These are phyloP conservation scores for Lasioglossum lativentre DNA, from an alignment of 2,888 invertebrate genomes.

Conservation along the genomic window DNA sequence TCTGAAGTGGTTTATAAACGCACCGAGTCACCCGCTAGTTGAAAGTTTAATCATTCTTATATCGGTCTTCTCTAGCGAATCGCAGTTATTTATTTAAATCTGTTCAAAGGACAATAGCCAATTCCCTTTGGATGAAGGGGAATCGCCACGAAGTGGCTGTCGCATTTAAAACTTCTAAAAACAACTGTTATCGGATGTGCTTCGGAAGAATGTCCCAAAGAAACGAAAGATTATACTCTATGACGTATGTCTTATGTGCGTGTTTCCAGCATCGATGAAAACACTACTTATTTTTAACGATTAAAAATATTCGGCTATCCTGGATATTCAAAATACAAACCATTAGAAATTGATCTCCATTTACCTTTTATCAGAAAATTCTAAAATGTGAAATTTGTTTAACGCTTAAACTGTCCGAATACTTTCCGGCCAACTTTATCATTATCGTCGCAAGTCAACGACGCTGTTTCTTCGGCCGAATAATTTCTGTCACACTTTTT, in stretches of 20 bases:
- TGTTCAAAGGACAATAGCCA: background rate
- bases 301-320: background rate
- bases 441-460: background rate
- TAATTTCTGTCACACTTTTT: background rate
- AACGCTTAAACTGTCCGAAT: too few species aligned
- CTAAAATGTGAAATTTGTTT: too few species aligned
- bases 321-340: background rate
- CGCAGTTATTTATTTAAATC: background rate
- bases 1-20: background rate
- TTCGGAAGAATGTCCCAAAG: background rate
- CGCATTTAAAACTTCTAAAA: background rate
- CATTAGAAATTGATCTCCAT: too few species aligned
- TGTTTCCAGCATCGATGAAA: background rate
- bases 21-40: background rate
- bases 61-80: background rate
- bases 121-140: background rate
- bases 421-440: background rate
- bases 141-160: background rate
- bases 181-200: background rate
- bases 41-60: background rate
- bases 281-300: background rate
- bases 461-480: background rate
- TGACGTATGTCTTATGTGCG: background rate
- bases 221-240: background rate
- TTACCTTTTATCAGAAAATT: too few species aligned